Evolutionary conservation across 2,888 invertebrate species (phyloP).

Genomic region (Dilophus febrilis): DNA sequence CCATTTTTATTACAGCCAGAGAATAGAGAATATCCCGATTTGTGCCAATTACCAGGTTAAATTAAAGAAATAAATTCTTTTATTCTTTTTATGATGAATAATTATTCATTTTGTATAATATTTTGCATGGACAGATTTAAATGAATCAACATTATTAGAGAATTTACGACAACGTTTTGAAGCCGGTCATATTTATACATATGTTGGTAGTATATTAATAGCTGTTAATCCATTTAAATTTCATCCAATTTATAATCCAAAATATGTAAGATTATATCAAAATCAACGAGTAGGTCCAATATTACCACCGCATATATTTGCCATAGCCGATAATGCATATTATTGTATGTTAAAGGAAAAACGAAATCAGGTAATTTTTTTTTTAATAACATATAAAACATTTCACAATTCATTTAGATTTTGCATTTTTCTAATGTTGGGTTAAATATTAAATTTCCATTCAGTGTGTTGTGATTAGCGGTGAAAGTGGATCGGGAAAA

Average conservation of each 20-base stretch:
- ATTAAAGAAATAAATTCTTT: background rate
- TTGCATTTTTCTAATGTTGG: background rate
- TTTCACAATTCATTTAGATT: background rate
- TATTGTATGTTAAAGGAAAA: conserved; percentile 85
- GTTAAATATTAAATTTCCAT: background rate
- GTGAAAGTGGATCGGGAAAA: conserved; percentile 90
- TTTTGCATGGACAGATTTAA: conserved; percentile 47
- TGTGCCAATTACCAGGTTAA: conserved; percentile 68
- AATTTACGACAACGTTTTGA: conserved; percentile 78
- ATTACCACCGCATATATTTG: conserved; percentile 92
- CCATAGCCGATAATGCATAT: conserved; percentile 86
- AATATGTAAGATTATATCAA: conserved; percentile 90
- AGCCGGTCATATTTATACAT: conserved; percentile 88
- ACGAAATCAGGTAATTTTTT: conserved; percentile 40
- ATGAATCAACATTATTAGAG: conserved; percentile 81
- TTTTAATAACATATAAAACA: background rate
- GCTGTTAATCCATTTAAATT: conserved; percentile 90
- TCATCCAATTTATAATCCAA: conserved; percentile 94
- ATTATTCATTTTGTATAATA: conserved; percentile 2
- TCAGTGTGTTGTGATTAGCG: conserved; percentile 82
- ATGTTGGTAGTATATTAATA: conserved; percentile 88
- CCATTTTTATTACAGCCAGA: conserved; percentile 81
- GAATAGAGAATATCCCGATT: conserved; percentile 86
- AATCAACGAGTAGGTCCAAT: conserved; percentile 80
- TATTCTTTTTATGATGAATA: background rate